Conservation (phyloP, 2,797 vertebrate species). For the Manis crassicaudata region DNA sequence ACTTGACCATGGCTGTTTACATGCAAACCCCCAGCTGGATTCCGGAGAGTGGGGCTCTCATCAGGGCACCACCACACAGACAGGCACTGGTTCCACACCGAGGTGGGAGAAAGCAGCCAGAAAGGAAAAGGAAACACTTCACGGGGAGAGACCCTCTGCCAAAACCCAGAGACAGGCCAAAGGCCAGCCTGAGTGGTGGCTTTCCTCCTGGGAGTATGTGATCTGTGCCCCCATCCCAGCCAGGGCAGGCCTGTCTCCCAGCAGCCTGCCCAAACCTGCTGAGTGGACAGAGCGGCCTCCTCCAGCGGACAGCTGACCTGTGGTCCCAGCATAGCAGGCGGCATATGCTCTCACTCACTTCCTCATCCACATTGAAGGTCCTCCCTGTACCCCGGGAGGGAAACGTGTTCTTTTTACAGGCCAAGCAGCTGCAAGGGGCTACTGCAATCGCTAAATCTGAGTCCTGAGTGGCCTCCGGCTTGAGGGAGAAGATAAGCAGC, state of each 20-base stretch:
- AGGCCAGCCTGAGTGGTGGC: not conserved
- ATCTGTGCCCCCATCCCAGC: not conserved
- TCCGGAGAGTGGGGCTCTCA: not conserved
- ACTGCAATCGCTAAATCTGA: not conserved
- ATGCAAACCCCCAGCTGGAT: not conserved
- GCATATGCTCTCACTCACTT: not conserved
- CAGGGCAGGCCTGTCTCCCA: not conserved
- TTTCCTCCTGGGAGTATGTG: not conserved
- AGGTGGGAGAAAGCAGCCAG: not conserved
- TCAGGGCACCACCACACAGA: not conserved
- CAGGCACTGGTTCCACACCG: not conserved
- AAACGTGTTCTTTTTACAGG: not conserved
- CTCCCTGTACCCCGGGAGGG: not conserved
- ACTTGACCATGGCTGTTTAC: not conserved
- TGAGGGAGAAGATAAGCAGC: not conserved
- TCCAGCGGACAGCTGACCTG: not conserved
- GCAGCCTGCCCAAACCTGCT: not conserved
- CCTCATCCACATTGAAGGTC: not conserved
- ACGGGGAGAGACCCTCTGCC: not conserved
- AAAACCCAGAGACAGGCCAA: not conserved
- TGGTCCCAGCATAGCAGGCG: not conserved
- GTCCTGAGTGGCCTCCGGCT: not conserved
- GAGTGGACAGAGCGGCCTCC: not conserved
- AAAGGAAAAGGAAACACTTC: conserved; percentile 51
- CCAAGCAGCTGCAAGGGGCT: not conserved